Conservation (phyloP, 2,797 vertebrate genomes). For the Xiphophorus birchmanni region DNA sequence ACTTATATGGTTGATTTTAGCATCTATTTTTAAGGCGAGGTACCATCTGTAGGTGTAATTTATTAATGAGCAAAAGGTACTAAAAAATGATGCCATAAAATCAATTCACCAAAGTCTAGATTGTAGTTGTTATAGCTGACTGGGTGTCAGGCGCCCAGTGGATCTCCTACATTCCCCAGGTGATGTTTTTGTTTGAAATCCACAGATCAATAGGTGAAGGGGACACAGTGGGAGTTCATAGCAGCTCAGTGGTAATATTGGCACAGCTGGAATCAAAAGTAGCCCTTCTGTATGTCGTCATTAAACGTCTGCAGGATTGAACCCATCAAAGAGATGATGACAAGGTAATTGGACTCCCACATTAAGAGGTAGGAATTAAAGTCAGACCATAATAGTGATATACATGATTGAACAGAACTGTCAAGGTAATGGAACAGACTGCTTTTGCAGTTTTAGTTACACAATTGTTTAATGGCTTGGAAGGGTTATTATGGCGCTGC, state of each 20-base stretch:
- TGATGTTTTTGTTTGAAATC: conserved; percentile 20
- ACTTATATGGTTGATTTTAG: conserved; percentile 47
- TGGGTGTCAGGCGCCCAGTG: conserved; percentile 29
- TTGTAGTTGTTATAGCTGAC: conserved; percentile 48
- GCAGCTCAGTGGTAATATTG: conserved; percentile 5
- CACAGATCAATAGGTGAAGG: conserved; percentile 10
- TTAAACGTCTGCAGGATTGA: conserved; percentile 26
- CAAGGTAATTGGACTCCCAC: conserved; percentile 35
- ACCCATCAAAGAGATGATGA: conserved; percentile 20
- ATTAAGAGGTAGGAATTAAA: conserved; percentile 43
- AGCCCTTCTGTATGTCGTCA: conserved; percentile 16
- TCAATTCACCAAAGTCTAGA: conserved; percentile 54
- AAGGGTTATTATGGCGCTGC: conserved; percentile 32
- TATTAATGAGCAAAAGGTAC: conserved; percentile 37
- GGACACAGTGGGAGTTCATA: conserved; percentile 9
- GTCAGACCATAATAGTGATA: conserved; percentile 8
- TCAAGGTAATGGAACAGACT: conserved; percentile 49
- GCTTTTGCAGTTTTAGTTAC: conserved; percentile 38
- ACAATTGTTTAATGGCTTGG: conserved; percentile 38
- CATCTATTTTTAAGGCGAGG: conserved; percentile 57
- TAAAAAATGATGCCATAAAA: conserved; percentile 35
- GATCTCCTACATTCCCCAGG: conserved; percentile 20
- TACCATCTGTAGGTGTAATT: conserved; percentile 48
- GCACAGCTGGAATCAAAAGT: conserved; percentile 31
- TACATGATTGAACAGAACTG: conserved; percentile 32